Conservation (phyloP, 2,113 vertebrate species). For the Sinocyclocheilus anshuiensis region DNA sequence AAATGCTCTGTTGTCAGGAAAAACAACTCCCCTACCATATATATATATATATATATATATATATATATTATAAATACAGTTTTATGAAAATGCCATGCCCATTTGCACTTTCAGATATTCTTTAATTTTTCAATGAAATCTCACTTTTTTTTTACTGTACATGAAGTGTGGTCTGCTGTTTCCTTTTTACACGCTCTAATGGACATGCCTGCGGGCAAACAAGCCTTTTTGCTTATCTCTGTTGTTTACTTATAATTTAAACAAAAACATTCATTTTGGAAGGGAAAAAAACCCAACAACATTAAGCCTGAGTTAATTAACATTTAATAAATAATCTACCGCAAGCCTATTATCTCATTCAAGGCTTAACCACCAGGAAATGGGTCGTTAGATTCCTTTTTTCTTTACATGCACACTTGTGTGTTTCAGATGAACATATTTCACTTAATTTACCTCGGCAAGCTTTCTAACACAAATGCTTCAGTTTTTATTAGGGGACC, state of each 20-base stretch:
- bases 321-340: neutral
- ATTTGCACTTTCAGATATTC: neutral
- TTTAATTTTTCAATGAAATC: neutral
- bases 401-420: neutral
- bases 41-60: too few relatives aligned
- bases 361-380: conserved; percentile 7
- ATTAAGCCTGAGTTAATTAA: conserved; percentile 19
- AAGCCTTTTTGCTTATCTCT: neutral
- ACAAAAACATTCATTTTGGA: neutral
- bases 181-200: neutral
- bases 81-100: neutral
- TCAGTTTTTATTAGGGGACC: neutral
- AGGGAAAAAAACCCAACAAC: neutral
- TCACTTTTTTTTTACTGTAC: neutral
- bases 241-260: conserved; percentile 1
- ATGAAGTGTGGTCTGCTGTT: neutral
- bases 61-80: neutral
- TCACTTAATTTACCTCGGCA: neutral
- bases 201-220: neutral
- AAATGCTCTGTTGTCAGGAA: too few relatives aligned
- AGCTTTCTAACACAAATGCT: neutral
- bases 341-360: conserved; percentile 10
- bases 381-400: neutral
- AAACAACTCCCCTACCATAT: too few relatives aligned
- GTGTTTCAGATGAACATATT: conserved; percentile 1